Base-by-base conservation (phyloP, 2,113 vertebrate species). In the Leiothrix lutea region DNA sequence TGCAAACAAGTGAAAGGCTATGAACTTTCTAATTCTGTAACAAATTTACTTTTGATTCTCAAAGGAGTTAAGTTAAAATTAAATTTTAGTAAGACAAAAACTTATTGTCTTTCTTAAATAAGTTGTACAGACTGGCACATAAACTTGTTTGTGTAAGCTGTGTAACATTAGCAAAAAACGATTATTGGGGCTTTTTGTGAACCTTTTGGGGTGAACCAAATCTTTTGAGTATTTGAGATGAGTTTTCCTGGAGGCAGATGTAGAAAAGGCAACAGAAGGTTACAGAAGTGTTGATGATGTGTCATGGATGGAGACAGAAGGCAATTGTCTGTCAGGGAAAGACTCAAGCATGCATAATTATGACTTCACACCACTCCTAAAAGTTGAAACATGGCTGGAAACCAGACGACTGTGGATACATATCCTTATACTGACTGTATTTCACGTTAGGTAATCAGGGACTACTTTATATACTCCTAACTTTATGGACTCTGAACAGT, bases 401-500 rank as follows among this genome's bases (percentile, higher is more conserved):
- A 74, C 1, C 25, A 56, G 53, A 71, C 0, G 5, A 45, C 9
- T 78, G 29, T 42, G 18, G 29, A 54, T 88, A 33, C 0, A 0
- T 64, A 54, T 19, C 24, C 6, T 62, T 74, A 44, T 16, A n/a
- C 35, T 80, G 64, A 88, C 44, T 58, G 42, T 24, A 48, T 67
- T 86, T 93, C 61, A 44, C 0, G 1, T 67, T 53, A n/a, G 21
- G n/a, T 65, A 85, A 38, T 50, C 31, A 73, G 1, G 8, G 19
- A 75, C 60, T 88, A n/a, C 24, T 79, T 70, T 35, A 38, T 64
- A 22, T 42, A 60, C 14, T 86, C 28, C 8, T 6, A 65, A 65
- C 2, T 84, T 77, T 23, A 65, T 58, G 17, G 38, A 58, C 9
- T 54, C 35, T 73, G n/a, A 79, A 65, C 29, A 62, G 11, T 53